These are phyloP conservation scores for Sitobion miscanthi DNA, from an alignment of 1,140 invertebrate species.

Conservation along the genomic window DNA sequence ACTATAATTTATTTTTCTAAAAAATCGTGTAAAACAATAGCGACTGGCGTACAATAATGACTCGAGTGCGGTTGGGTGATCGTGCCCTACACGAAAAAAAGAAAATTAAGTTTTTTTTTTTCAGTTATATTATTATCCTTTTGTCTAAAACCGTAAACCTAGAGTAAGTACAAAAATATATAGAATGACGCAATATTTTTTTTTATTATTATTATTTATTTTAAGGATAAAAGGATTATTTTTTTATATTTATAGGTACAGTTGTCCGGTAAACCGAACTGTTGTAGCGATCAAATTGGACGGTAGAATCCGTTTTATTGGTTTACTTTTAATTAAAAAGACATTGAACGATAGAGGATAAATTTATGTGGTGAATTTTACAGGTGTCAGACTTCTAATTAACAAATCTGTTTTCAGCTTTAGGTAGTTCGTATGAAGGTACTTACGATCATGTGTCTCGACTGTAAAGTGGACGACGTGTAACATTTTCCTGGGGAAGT, in stretches of 20 bases:
- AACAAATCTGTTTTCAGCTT: neutral
- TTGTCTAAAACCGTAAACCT: neutral
- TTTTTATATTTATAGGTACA: neutral
- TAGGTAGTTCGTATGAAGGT: neutral
- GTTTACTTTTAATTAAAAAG: neutral
- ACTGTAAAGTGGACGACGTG: neutral
- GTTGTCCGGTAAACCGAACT: neutral
- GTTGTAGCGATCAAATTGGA: neutral
- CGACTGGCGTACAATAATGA: neutral
- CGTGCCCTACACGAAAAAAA: neutral
- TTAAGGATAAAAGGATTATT: neutral
- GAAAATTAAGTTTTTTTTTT: neutral
- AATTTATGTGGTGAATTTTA: neutral
- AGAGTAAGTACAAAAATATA: slow-evolving; percentile 4
- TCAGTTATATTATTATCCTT: neutral
- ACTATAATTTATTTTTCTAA: slow-evolving; percentile 11
- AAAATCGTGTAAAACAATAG: slow-evolving; percentile 16
- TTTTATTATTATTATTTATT: neutral
- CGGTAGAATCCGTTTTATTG: neutral
- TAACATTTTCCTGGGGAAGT: neutral
- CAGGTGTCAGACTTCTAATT: neutral
- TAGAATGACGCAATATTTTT: neutral
- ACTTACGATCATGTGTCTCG: neutral
- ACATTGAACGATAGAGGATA: neutral
- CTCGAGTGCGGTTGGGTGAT: neutral